phyloP scores from a whole-genome alignment of 1,140 invertebrate species.

The Drosophila aff. region DNA sequence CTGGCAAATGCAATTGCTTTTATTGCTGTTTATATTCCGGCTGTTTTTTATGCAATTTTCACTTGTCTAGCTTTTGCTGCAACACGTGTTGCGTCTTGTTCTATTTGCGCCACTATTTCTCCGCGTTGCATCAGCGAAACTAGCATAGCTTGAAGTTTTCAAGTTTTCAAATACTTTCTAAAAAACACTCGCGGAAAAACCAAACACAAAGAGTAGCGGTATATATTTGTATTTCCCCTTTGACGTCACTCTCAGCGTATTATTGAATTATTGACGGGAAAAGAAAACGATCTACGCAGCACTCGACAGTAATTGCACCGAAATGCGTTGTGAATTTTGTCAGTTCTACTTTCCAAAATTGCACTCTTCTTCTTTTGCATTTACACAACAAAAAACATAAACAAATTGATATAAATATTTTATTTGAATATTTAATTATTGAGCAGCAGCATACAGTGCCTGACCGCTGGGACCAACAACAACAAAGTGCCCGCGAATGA shows the following conservation, averaged over 20 bases:
- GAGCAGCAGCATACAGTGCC: conserved; percentile 7
- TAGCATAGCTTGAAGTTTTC: conserved; percentile 6
- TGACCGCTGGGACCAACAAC: conserved; percentile 45
- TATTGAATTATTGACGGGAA: not conserved
- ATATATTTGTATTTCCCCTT: conserved; percentile 26
- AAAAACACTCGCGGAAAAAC: not conserved
- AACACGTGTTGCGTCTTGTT: conserved; percentile 19
- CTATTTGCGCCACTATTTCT: conserved; percentile 19
- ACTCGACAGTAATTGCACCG: conserved; percentile 29
- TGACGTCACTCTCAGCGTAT: conserved; percentile 22
- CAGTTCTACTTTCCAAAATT: not conserved
- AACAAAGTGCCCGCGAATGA: conserved; percentile 66
- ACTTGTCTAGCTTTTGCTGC: conserved; percentile 2
- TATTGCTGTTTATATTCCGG: not conserved
- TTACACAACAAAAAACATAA: conserved; percentile 12
- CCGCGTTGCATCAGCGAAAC: conserved; percentile 12
- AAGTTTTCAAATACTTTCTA: not conserved
- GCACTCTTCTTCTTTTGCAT: not conserved
- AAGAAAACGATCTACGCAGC: conserved; percentile 43
- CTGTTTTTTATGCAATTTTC: not conserved
- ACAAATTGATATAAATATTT: conserved; percentile 10
- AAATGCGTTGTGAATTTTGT: conserved; percentile 7
- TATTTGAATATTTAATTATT: conserved; percentile 13
- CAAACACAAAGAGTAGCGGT: not conserved
- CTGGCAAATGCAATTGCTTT: not conserved